These are phyloP conservation scores for Idris sp. DNA, from an alignment of 1,140 invertebrate species.

Conservation along the genomic window DNA sequence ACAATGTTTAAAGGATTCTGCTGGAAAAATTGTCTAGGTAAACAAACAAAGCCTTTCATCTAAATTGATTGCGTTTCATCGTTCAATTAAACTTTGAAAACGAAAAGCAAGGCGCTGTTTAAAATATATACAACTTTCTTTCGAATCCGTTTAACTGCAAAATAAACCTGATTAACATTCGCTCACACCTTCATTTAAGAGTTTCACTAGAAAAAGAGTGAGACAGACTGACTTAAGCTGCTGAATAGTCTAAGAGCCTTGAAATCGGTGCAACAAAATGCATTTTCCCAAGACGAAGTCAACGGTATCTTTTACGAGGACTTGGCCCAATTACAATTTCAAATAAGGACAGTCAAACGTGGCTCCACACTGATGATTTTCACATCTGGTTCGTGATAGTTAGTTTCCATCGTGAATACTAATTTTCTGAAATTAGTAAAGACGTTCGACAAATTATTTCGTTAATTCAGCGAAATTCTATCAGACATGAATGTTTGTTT, in stretches of 20 bases:
- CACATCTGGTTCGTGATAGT: slow-evolving; percentile 62
- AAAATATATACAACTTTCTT: slow-evolving; percentile 53
- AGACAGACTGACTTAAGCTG: slow-evolving; percentile 49
- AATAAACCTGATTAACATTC: slow-evolving; percentile 61
- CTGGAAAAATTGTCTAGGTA: too few species aligned
- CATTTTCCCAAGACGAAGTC: slow-evolving; percentile 59
- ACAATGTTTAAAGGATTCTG: too few species aligned
- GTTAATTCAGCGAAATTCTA: slow-evolving; percentile 24
- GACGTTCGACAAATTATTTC: slow-evolving; percentile 44
- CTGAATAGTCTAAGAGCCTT: slow-evolving; percentile 54
- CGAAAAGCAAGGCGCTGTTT: slow-evolving; percentile 18
- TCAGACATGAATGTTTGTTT: slow-evolving; percentile 4
- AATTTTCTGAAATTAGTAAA: slow-evolving; percentile 53
- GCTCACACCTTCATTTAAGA: slow-evolving; percentile 42
- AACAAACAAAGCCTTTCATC: too few species aligned
- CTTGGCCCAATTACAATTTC: slow-evolving; percentile 74
- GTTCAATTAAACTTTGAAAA: slow-evolving; percentile 35
- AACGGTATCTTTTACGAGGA: slow-evolving; percentile 65
- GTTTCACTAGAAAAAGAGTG: too few species aligned
- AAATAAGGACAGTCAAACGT: slow-evolving; percentile 66
- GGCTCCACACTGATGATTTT: slow-evolving; percentile 62
- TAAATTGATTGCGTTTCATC: too few species aligned
- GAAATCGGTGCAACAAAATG: slow-evolving; percentile 60
- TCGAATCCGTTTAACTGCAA: slow-evolving; percentile 55
- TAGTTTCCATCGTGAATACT: slow-evolving; percentile 56